Evolutionary conservation across 2,888 invertebrate genomes (phyloP).

Genomic region (Metalampra italica): DNA sequence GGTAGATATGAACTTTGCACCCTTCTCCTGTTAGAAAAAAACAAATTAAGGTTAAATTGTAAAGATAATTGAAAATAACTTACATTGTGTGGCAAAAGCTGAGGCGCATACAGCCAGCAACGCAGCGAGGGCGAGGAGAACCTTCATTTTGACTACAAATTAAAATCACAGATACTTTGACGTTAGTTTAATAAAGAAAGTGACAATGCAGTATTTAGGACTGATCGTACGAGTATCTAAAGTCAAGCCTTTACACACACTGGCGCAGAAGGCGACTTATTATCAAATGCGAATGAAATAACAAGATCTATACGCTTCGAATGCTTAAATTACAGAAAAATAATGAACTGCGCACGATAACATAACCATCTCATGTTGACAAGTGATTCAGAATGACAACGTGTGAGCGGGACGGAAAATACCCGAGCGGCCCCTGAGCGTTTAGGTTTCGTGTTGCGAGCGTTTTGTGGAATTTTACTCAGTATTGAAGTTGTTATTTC

Average conservation of each 20-base stretch:
- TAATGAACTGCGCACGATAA: constrained; percentile 70
- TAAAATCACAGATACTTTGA: constrained; percentile 74
- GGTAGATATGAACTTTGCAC: too few species aligned
- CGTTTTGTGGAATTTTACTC: constrained; percentile 41
- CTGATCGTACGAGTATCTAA: constrained; percentile 14
- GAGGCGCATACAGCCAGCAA: constrained; percentile 70
- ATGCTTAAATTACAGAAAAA: constrained; percentile 55
- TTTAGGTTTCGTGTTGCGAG: constrained; percentile 71
- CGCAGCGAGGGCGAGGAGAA: constrained; percentile 66
- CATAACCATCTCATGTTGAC: constrained; percentile 61
- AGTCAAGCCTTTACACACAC: constrained; percentile 92
- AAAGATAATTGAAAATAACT: constrained; percentile 43
- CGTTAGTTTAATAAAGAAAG: constrained; percentile 31
- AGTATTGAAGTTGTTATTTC: not conserved
- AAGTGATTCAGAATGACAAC: constrained; percentile 47
- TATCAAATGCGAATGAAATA: constrained; percentile 41
- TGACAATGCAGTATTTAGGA: not conserved
- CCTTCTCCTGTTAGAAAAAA: too few species aligned
- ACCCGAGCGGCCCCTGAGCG: constrained; percentile 31
- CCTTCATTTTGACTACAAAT: constrained; percentile 72
- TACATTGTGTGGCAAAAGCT: constrained; percentile 81
- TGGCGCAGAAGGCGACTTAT: constrained; percentile 91
- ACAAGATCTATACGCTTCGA: constrained; percentile 44
- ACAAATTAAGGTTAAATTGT: not conserved
- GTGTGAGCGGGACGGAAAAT: constrained; percentile 52